phyloP scores from a whole-genome alignment of 2,797 vertebrate genomes.

The Diglossa cyanea region DNA sequence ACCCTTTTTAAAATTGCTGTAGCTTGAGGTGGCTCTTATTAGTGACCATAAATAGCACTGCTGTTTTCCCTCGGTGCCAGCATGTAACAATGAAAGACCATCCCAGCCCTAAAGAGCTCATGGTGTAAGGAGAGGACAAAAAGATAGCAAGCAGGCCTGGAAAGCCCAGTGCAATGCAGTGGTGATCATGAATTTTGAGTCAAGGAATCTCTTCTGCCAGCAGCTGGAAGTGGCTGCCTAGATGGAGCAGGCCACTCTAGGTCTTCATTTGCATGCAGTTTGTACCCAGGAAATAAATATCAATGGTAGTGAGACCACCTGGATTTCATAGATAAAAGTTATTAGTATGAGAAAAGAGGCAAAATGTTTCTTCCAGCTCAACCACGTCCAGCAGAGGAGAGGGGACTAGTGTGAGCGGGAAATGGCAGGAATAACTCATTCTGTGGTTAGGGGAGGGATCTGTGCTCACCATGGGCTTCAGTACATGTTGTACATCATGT shows the following conservation, averaged over 20 bases:
- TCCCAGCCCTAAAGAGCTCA: background rate
- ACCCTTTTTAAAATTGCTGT: background rate
- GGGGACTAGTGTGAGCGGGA: background rate
- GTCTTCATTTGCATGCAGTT: background rate
- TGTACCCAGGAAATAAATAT: background rate
- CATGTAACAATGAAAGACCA: background rate
- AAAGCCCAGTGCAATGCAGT: background rate
- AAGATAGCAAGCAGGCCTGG: background rate
- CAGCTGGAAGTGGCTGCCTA: background rate
- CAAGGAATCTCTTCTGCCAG: background rate
- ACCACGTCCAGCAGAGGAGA: background rate
- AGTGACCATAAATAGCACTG: background rate
- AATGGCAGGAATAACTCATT: background rate
- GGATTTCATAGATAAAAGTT: background rate
- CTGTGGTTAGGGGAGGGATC: background rate
- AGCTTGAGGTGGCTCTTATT: background rate
- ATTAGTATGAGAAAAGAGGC: background rate
- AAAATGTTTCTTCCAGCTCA: background rate
- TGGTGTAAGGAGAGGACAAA: background rate
- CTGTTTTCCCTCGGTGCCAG: background rate
- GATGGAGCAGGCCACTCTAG: background rate
- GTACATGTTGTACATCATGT: fast-evolving
- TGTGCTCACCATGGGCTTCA: fast-evolving
- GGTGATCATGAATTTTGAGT: background rate
- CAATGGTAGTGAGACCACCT: background rate